Evolutionary conservation across 2,888 invertebrate species (phyloP).

Genomic region (Villa cingulata): DNA sequence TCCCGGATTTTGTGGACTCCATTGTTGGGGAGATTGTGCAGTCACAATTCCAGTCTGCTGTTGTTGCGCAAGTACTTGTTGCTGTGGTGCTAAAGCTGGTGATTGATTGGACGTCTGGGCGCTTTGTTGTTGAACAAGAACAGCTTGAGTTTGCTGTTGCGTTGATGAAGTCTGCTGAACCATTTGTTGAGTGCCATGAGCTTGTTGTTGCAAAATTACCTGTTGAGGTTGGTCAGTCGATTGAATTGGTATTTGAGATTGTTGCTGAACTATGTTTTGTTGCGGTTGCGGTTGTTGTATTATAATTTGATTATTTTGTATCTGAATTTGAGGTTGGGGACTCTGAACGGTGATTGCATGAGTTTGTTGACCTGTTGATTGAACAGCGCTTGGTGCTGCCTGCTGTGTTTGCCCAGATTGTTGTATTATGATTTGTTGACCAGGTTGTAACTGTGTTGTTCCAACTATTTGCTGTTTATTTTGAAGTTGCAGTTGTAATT

Average conservation of each 20-base stretch:
- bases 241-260: slow-evolving; percentile 10
- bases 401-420: slow-evolving; percentile 26
- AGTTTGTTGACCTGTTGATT: slow-evolving; percentile 1
- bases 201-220: slow-evolving; percentile 19
- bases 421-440: slow-evolving; percentile 21
- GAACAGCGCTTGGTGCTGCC: background rate
- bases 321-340: slow-evolving; percentile 26
- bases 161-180: slow-evolving; percentile 34
- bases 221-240: slow-evolving; percentile 30
- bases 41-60: slow-evolving; percentile 14
- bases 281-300: slow-evolving; percentile 22
- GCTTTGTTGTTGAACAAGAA: slow-evolving; percentile 30
- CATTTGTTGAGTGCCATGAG: slow-evolving; percentile 14
- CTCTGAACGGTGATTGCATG: slow-evolving; percentile 31
- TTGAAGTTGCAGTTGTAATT: slow-evolving; percentile 21
- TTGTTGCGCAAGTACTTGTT: slow-evolving; percentile 19
- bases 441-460: slow-evolving; percentile 4
- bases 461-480: slow-evolving; percentile 10
- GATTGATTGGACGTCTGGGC: slow-evolving; percentile 18
- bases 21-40: slow-evolving; percentile 43
- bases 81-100: slow-evolving; percentile 27
- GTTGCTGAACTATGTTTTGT: slow-evolving; percentile 20
- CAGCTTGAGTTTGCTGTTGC: slow-evolving; percentile 32
- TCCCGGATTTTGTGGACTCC: slow-evolving; percentile 37
- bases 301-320: slow-evolving; percentile 41